These are phyloP conservation scores for Hyperopisus bebe DNA, from an alignment of 2,113 vertebrate species.

Conservation along the genomic window DNA sequence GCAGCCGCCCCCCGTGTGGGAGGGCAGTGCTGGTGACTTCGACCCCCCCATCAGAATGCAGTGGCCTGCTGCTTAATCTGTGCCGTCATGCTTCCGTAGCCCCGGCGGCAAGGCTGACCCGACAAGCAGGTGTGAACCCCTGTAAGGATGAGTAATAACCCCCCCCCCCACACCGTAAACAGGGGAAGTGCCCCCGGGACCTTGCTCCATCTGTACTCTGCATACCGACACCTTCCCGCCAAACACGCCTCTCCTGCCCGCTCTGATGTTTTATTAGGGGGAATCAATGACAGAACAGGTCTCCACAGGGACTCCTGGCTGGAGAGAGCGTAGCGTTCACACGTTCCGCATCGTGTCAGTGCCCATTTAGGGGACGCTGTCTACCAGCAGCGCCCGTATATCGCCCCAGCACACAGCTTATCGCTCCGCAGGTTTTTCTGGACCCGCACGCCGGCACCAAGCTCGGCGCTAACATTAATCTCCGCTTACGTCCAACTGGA, in stretches of 20 bases:
- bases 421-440: background rate
- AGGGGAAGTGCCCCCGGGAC: background rate
- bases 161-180: background rate
- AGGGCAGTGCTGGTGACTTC: background rate
- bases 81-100: background rate
- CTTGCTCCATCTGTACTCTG: background rate
- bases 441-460: background rate
- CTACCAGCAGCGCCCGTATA: background rate
- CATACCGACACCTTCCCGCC: background rate
- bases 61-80: background rate
- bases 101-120: background rate
- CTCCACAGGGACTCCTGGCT: background rate
- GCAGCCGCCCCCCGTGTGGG: background rate
- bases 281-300: background rate
- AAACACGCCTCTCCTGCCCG: background rate
- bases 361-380: background rate
- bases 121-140: background rate
- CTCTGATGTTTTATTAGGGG: background rate
- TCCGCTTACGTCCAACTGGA: background rate
- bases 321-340: background rate
- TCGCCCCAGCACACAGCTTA: background rate
- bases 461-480: background rate
- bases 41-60: background rate
- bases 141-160: background rate
- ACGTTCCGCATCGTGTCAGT: background rate